Evolutionary conservation across 2,113 vertebrate species (phyloP).

Genomic region (Gobius niger): DNA sequence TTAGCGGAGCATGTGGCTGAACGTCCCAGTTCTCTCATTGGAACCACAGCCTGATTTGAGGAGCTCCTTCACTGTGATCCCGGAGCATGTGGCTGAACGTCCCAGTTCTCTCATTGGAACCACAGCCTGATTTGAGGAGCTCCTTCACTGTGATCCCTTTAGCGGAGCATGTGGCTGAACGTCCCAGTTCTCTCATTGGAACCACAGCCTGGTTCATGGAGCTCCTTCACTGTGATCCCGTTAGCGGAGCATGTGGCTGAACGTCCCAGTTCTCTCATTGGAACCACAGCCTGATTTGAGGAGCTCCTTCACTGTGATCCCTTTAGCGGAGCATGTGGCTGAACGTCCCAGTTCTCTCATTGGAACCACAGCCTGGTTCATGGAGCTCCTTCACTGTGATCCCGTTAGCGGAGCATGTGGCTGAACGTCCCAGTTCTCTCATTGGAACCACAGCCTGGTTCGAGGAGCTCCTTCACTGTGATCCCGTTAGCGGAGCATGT

Average conservation of each 20-base stretch:
- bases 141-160: conserved; percentile 24
- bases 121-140: conserved; percentile 46
- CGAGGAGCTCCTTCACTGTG: conserved; percentile 27
- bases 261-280: conserved; percentile 4
- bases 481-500: conserved; percentile 14
- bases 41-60: conserved; percentile 49
- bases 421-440: not conserved
- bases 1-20: not conserved
- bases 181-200: conserved; percentile 7
- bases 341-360: conserved; percentile 3
- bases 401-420: conserved; percentile 1
- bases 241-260: not conserved
- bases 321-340: not conserved
- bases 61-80: conserved; percentile 26
- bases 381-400: conserved; percentile 23
- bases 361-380: conserved; percentile 50
- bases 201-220: conserved; percentile 48
- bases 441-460: conserved; percentile 44
- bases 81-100: not conserved
- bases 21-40: conserved; percentile 4
- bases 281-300: conserved; percentile 49
- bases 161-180: not conserved
- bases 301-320: conserved; percentile 26
- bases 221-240: conserved; percentile 22
- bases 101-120: conserved; percentile 12